Base-by-base conservation (phyloP, 2,797 vertebrate genomes). In the Crax fasciolata region DNA sequence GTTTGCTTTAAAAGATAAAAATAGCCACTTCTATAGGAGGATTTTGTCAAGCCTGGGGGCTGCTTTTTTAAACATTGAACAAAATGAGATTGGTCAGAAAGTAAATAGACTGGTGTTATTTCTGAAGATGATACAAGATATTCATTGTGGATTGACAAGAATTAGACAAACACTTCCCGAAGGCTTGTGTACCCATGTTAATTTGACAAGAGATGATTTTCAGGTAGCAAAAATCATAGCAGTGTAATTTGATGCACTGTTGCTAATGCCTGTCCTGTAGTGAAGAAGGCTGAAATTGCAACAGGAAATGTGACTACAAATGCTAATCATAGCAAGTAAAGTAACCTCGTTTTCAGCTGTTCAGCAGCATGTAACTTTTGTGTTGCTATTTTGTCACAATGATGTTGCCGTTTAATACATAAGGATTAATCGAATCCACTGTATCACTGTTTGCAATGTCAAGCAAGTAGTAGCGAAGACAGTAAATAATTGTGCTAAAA, bases 181-280 rank as follows among this genome's bases (percentile, higher is more conserved):
- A 57, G 41, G 41, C 51, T 35, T 27, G 52, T 65, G 27, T 93
- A 63, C 46, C 24, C 23, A 79, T 65, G 27, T 92, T 48, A 59
- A n/a, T 82, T 81, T 84, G 55, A n/a, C 81, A 89, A 75, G 38
- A 57, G 12, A 49, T 41, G 10, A 68, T 89, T 86, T 80, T 51
- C 70, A 61, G 51, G 66, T 59, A 85, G 41, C 54, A 62, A 30
- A 72, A 65, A 19, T 54, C 72, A 21, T n/a, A 90, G 66, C 59
- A 48, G 6, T 57, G 30, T 79, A 35, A 67, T 91, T 75, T 93
- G 89, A 52, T 76, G 35, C 48, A 68, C 66, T 39, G 52, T 75
- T 85, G 81, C 46, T 87, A 81, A 67, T 81, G 84, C 92, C 80
- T 81, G 30, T 75, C 80, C 72, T 67, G 35, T 48, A 46, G 59